Evolutionary conservation across 2,113 vertebrate species (phyloP).

Genomic region (chimpanzee (Pan troglodytes)): DNA sequence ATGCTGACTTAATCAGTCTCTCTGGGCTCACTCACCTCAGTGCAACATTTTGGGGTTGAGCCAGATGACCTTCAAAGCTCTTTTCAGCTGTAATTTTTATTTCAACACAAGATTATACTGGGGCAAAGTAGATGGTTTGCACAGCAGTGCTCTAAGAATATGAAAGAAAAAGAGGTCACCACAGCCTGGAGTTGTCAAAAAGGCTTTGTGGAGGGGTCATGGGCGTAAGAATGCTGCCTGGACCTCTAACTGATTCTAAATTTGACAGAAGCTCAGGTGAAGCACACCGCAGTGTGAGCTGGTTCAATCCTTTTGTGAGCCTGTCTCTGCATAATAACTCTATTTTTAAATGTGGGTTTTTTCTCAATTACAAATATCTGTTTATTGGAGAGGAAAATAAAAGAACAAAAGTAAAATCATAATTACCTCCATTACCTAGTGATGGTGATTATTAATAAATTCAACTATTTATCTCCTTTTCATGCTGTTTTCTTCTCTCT

Average conservation of each 20-base stretch:
- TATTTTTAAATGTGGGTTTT: not conserved
- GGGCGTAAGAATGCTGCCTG: fast-evolving
- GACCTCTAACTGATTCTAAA: not conserved
- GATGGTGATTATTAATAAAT: not conserved
- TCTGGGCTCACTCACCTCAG: not conserved
- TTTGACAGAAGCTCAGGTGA: not conserved
- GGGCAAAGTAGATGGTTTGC: not conserved
- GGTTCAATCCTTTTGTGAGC: not conserved
- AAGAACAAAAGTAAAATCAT: not conserved
- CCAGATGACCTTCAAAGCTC: not conserved
- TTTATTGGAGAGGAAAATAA: not conserved
- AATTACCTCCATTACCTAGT: not conserved
- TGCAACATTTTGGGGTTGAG: not conserved
- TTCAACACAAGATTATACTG: not conserved
- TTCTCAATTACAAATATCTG: not conserved
- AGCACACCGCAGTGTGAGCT: not conserved
- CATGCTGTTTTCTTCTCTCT: too few relatives aligned
- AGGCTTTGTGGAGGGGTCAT: not conserved
- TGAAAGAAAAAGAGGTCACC: not conserved
- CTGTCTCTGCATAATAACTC: not conserved
- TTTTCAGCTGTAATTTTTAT: not conserved
- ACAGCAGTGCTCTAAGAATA: not conserved
- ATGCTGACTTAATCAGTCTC: not conserved
- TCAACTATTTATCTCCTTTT: not conserved
- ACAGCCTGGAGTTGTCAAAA: not conserved